Evolutionary conservation across 2,113 vertebrate species (phyloP).

Genomic region (Mungos mungo): DNA sequence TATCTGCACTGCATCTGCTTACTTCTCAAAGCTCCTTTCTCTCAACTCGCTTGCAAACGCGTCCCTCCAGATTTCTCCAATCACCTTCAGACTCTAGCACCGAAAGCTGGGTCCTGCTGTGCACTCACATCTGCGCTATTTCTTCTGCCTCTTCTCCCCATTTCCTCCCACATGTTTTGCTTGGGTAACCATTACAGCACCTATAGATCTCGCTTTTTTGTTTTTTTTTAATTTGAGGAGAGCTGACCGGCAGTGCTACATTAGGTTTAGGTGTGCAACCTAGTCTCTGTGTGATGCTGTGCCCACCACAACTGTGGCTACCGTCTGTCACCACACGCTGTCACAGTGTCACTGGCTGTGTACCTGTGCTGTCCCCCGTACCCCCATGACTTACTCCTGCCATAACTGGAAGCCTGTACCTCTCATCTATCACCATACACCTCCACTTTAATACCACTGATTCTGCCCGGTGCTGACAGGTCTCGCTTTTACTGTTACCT

Average conservation of each 20-base stretch:
- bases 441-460: neutral
- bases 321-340: neutral
- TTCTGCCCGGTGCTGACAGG: neutral
- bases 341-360: no score
- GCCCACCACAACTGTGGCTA: neutral
- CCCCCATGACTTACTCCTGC: neutral
- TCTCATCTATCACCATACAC: neutral
- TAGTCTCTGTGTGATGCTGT: neutral
- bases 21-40: neutral
- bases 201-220: neutral
- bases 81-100: neutral
- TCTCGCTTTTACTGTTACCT: neutral
- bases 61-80: no score
- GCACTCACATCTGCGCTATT: neutral
- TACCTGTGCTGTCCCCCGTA: neutral
- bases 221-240: neutral
- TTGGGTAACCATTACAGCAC: no score
- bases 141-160: neutral
- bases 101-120: accelerated
- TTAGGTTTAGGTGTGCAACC: neutral
- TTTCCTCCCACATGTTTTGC: neutral
- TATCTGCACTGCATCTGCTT: neutral
- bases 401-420: neutral
- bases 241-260: neutral
- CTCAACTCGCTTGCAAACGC: accelerated